These are phyloP conservation scores for Xanthorhoe spadicearia DNA, from an alignment of 2,888 invertebrate species.

Conservation along the genomic window DNA sequence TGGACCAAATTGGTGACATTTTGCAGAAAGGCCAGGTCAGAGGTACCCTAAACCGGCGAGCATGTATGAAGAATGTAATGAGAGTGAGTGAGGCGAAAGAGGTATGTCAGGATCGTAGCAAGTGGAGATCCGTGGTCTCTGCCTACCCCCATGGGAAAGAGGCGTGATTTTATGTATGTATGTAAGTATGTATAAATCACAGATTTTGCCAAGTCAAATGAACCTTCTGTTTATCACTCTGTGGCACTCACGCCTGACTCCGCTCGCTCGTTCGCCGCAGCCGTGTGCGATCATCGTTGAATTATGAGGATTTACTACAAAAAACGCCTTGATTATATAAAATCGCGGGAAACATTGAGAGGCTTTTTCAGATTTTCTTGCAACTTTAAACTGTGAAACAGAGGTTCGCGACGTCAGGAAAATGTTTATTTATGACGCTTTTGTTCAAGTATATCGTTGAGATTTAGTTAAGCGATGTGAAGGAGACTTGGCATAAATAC, in stretches of 20 bases:
- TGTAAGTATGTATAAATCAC: too few species aligned
- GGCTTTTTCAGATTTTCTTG: background rate
- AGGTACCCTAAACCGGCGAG: too few species aligned
- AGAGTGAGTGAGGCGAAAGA: too few species aligned
- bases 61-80: too few species aligned
- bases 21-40: too few species aligned
- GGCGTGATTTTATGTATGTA: too few species aligned
- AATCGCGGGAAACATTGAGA: slow-evolving; percentile 15
- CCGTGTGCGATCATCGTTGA: slow-evolving; percentile 61
- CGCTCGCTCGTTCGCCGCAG: slow-evolving; percentile 52
- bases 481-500: too few species aligned
- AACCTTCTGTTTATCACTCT: slow-evolving; percentile 2
- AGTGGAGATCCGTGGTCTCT: too few species aligned
- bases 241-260: slow-evolving; percentile 7
- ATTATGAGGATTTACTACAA: slow-evolving; percentile 56
- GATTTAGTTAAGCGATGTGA: background rate
- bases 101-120: too few species aligned
- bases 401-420: background rate
- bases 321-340: slow-evolving; percentile 40
- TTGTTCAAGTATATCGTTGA: background rate
- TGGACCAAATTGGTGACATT: too few species aligned
- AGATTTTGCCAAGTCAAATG: too few species aligned
- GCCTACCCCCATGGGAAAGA: too few species aligned
- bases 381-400: background rate
- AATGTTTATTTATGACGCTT: background rate